Evolutionary conservation across 2,797 vertebrate species (phyloP), one percentile per base, ranked within the genome.

Genomic region (Euthynnus affinis): DNA sequence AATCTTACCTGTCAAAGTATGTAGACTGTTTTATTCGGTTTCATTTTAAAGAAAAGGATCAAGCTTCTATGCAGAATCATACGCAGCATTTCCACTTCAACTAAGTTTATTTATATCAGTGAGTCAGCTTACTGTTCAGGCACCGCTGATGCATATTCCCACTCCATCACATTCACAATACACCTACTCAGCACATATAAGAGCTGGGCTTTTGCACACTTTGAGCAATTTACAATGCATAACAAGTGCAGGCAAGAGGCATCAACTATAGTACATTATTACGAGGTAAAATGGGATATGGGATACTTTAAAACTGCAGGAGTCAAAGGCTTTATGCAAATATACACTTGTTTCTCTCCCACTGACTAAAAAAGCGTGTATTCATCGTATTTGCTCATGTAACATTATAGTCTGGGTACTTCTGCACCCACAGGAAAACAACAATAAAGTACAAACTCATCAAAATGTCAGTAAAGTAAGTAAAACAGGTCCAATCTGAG

Each of bases 111-210:
- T 73, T 74, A 59, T 18, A 77, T 77, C 65, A 62, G 78, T 82
- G 84, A 81, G 84, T 88, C 85, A 85, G 61, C 55, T 60, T 27
- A 44, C 72, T 57, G 87, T 82, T 87, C 73, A 84, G 76, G 78
- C 4, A 57, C 62, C 66, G 23, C 82, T 83, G 83, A 89, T 82
- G 75, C 84, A 86, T 71, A 51, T 63, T 85, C 78, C 85, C 86
- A 71, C 75, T 76, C 69, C 12, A 44, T 71, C 68, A 83, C 74
- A 48, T 68, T 82, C 82, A 84, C 79, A 85, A 62, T 40, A 83
- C 87, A 51, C 89, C 89, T 78, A 86, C 90, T 58, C 63, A 71
- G 71, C 44, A 13, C 5, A 9, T 49, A 76, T 82, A 40, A 37
- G 17, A 83, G 62, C n/a, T 5, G 64, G 34, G 62, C 76, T 72